Conservation (phyloP, 2,797 vertebrate species). For the Triplophysa yarkandensis region DNA sequence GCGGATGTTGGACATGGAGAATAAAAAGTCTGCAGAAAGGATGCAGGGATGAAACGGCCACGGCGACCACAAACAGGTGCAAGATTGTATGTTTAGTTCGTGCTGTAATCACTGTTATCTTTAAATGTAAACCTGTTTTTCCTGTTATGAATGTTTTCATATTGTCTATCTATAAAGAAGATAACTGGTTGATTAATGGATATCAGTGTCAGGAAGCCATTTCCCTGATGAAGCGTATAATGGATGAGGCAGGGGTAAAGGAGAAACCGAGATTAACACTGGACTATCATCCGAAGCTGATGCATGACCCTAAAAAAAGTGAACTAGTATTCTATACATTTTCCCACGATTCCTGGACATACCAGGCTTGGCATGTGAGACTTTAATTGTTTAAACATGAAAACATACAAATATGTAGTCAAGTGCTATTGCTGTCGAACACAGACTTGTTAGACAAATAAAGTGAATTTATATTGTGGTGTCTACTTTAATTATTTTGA, state of each 20-base stretch:
- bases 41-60: constrained; percentile 28
- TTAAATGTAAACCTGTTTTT: not conserved
- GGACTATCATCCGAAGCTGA: not conserved
- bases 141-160: not conserved
- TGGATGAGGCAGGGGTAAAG: constrained; percentile 43
- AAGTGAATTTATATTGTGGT: not conserved
- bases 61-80: constrained; percentile 19
- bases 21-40: no score
- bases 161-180: constrained; percentile 19
- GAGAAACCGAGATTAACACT: constrained; percentile 45
- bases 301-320: constrained; percentile 5
- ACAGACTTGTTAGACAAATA: not conserved
- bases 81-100: constrained; percentile 4
- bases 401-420: not conserved
- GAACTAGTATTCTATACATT: not conserved
- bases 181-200: constrained; percentile 29
- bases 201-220: constrained; percentile 37
- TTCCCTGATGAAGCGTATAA: constrained; percentile 45
- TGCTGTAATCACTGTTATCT: not conserved
- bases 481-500: not conserved
- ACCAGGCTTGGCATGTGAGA: constrained; percentile 15
- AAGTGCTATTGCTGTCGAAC: not conserved
- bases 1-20: no score
- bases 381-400: constrained; percentile 10
- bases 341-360: not conserved